A percentile compares a stretch with the other conserved stretches of the same genome.
phyloP scores from a whole-genome alignment of 2,888 invertebrate species.

The Drosophila melanosoma region DNA sequence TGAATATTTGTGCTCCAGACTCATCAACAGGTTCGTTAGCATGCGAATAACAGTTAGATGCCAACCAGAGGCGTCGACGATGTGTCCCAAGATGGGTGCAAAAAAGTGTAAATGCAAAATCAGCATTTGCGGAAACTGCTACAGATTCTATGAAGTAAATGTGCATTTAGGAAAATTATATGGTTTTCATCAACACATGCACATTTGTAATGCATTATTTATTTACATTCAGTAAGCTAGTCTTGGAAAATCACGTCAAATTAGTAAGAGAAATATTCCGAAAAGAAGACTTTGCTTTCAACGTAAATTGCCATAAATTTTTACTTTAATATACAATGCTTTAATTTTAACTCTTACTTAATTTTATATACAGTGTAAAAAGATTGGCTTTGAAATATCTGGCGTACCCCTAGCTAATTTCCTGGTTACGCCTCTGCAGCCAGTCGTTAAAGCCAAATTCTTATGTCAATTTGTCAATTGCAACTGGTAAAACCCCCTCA shows the following conservation, averaged over 20 bases:
- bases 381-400: not conserved
- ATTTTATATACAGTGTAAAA: too few species aligned
- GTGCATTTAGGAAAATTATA: not conserved
- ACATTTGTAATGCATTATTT: not conserved
- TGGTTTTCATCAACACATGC: not conserved
- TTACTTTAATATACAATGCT: not conserved
- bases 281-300: too few species aligned
- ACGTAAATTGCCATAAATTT: too few species aligned
- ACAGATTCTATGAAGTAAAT: not conserved
- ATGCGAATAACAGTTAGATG: slow-evolving; percentile 17
- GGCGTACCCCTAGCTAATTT: not conserved
- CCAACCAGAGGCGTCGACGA: not conserved
- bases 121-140: not conserved
- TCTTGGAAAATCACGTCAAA: not conserved
- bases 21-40: slow-evolving; percentile 79
- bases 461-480: slow-evolving; percentile 75
- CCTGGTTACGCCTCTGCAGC: not conserved
- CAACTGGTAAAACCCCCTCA: slow-evolving; percentile 20
- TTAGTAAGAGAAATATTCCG: not conserved
- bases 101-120: not conserved
- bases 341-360: not conserved
- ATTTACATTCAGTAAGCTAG: not conserved
- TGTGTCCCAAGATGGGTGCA: not conserved
- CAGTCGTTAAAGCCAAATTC: slow-evolving; percentile 40
- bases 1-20: slow-evolving; percentile 63